Percentiles rank a stretch among this genome's conserved stretches.
Conservation (phyloP, 2,113 vertebrate species). For the Megalops atlanticus region DNA sequence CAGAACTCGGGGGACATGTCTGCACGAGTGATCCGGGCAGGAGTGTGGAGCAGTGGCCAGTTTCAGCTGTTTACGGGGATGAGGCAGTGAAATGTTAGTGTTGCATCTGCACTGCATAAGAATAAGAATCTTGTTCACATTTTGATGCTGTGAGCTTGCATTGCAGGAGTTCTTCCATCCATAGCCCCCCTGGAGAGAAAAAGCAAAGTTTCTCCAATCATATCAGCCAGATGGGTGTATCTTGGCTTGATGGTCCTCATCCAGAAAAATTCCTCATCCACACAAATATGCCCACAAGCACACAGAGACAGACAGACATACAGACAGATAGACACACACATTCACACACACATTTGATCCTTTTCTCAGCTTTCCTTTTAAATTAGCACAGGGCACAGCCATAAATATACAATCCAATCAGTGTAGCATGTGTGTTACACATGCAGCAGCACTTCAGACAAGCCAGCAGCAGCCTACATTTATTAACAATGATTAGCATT, state of each 20-base stretch:
- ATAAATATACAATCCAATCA: not conserved
- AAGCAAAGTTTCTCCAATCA: conserved; percentile 76
- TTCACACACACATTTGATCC: not conserved
- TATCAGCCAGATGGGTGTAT: conserved; percentile 52
- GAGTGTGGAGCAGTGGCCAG: not conserved
- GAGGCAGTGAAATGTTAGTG: not conserved
- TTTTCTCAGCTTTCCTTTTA: not conserved
- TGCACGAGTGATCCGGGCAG: too few species aligned
- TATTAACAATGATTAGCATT: conserved; percentile 1
- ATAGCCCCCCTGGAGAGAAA: not conserved
- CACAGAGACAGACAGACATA: not conserved
- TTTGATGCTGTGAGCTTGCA: too few species aligned
- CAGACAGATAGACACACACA: not conserved
- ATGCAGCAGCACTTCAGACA: not conserved
- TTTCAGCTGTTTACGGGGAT: not conserved
- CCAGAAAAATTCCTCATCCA: not conserved
- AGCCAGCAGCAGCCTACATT: not conserved
- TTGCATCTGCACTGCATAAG: not conserved
- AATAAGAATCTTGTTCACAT: conserved; percentile 87
- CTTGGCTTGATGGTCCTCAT: too few species aligned
- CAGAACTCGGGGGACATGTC: too few species aligned
- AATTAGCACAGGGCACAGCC: not conserved
- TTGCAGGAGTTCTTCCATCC: conserved; percentile 88
- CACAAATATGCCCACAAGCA: not conserved
- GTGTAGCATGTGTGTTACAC: not conserved